Base-by-base conservation (phyloP, 2,797 vertebrate species). In the Trachops cirrhosus region DNA sequence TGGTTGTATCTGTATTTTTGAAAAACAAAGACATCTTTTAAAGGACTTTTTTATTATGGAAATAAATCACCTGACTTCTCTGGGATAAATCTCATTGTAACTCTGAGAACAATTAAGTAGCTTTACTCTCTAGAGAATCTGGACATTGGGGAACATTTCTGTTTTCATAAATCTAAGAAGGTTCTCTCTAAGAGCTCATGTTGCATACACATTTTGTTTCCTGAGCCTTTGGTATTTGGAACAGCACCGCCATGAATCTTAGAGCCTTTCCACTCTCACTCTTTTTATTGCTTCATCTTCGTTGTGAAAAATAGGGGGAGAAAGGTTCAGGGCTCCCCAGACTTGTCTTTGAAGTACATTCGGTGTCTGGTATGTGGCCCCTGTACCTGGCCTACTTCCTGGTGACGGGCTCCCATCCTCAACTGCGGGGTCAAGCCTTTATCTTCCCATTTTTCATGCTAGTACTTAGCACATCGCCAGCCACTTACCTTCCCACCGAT, bases 11-110 rank as follows among this genome's bases (percentile, higher is more conserved):
- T 97, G 89, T 97, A 50, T 90, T 95, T 93, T 97, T 96, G 93
- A 95, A 97, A 96, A 98, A 98, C 97, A 98, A 95, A 80, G 84
- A 89, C 87, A 82, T 93, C 98, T 97, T 97, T 67, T 89, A 96
- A 98, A 97, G 85, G 89, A 68, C 59, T 97, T 96, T 97, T 96
- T 75, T 4, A 96, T 96, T 93, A 70, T 70, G 54, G 78, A 86
- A 94, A 96, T 93, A 95, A 96, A 85, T 95, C 86, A 92, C 92
- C 54, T 77, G 78, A 3, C 95, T 80, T 46, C 52, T 92, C 64
- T 82, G 44, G 75, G 78, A 15, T 85, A 50, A 88, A 84, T 74
- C 64, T 74, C 70, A 41, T 26, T 52, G 18, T 46, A n/a, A 67
- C 32, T 91, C 77, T 80, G 46, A 87, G 86, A 71, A 73, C 1